Evolutionary conservation across 2,888 invertebrate species (phyloP).

Genomic region (Drosophila anceps): DNA sequence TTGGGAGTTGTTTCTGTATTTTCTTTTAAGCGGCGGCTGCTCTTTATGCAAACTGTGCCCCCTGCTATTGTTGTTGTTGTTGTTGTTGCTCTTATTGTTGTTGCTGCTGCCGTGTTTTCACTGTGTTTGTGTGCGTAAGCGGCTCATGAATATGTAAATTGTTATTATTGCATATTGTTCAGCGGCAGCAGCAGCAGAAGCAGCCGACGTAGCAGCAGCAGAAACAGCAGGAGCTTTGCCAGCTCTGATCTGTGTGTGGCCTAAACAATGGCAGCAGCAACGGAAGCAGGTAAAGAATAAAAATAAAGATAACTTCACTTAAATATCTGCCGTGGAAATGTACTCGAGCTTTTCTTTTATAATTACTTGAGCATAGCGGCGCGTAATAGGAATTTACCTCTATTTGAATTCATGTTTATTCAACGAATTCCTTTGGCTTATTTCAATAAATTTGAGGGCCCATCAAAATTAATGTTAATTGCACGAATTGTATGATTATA

Average conservation of each 20-base stretch:
- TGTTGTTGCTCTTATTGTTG: slow-evolving; percentile 26
- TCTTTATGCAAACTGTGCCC: slow-evolving; percentile 74
- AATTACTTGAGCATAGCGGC: slow-evolving; percentile 30
- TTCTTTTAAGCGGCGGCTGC: slow-evolving; percentile 67
- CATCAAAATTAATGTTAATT: slow-evolving; percentile 30
- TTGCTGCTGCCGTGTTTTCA: slow-evolving; percentile 31
- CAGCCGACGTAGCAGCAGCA: slow-evolving; percentile 29
- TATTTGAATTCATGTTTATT: slow-evolving; percentile 34
- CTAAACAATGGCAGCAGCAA: slow-evolving; percentile 38
- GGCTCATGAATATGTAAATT: slow-evolving; percentile 80
- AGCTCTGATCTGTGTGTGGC: slow-evolving; percentile 32
- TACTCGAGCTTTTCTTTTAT: slow-evolving; percentile 23
- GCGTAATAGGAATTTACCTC: slow-evolving; percentile 25
- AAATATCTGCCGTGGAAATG: slow-evolving; percentile 33
- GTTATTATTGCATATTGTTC: slow-evolving; percentile 81
- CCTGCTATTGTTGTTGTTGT: slow-evolving; percentile 15
- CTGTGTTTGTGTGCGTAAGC: slow-evolving; percentile 66
- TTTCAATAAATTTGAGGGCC: slow-evolving; percentile 22
- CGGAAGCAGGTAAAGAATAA: slow-evolving; percentile 45
- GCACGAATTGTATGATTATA: not conserved
- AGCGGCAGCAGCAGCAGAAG: slow-evolving; percentile 48
- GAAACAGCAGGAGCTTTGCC: slow-evolving; percentile 16
- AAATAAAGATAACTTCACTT: slow-evolving; percentile 22
- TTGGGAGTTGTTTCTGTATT: slow-evolving; percentile 47
- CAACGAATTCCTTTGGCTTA: slow-evolving; percentile 15